Conservation (phyloP, 2,797 vertebrate species). For the Peromyscus nudipes region DNA sequence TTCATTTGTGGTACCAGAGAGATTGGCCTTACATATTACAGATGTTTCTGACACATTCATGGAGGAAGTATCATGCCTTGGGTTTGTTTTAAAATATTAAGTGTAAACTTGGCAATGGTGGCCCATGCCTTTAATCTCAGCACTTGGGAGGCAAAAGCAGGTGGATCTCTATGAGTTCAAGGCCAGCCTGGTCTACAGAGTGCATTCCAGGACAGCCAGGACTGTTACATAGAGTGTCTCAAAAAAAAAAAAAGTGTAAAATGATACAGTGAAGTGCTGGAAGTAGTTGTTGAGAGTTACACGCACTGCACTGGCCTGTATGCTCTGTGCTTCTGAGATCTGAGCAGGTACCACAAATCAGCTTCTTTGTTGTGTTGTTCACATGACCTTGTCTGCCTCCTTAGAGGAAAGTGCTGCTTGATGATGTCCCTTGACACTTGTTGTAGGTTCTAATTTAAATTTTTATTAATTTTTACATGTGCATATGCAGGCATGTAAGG, state of each 20-base stretch:
- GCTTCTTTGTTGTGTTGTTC: neutral
- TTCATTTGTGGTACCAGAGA: neutral
- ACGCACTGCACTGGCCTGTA: neutral
- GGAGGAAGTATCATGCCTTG: neutral
- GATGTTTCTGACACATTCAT: neutral
- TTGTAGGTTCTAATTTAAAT: neutral
- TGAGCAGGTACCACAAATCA: fast-evolving
- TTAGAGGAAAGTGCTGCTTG: neutral
- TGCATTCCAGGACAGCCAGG: neutral
- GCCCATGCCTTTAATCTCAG: neutral
- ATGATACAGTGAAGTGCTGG: neutral
- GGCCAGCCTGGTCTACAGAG: neutral
- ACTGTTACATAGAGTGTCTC: neutral
- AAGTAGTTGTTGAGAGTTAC: neutral
- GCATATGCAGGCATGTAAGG: neutral
- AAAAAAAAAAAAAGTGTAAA: neutral
- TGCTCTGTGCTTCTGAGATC: neutral
- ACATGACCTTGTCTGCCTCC: neutral
- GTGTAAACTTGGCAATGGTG: neutral
- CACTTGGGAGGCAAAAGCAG: neutral
- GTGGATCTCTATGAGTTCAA: neutral
- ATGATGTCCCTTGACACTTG: neutral
- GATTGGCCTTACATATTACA: neutral
- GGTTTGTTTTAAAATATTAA: slow-evolving; percentile 29
- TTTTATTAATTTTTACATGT: neutral